Percentiles rank a stretch among this genome's conserved stretches.
These are phyloP conservation scores for Tetramorium bicarinatum DNA, from an alignment of 2,888 invertebrate species.

Conservation along the genomic window DNA sequence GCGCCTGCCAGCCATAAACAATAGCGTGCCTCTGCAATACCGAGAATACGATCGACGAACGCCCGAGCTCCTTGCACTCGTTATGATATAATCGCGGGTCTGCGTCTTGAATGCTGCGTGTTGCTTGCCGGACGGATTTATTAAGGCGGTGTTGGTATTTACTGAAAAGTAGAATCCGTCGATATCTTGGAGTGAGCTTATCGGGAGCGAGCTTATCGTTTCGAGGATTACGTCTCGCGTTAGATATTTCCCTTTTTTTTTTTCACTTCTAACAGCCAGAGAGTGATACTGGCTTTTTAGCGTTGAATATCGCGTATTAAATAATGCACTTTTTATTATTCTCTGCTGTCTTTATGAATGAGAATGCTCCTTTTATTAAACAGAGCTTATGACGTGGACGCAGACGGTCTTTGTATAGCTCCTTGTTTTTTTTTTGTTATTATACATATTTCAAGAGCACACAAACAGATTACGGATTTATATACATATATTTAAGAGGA, in stretches of 20 bases:
- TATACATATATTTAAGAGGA: no score
- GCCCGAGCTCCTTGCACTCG: not conserved
- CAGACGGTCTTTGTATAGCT: no score
- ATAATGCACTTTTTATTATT: conserved; percentile 1
- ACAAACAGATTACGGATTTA: no score
- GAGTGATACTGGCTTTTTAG: not conserved
- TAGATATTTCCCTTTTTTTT: not conserved
- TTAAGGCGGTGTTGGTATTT: no score
- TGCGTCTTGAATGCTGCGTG: not conserved
- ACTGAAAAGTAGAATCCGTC: not conserved
- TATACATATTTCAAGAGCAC: no score
- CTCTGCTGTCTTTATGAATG: not conserved
- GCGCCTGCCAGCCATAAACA: conserved; percentile 40
- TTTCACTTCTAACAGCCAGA: not conserved
- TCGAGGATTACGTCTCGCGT: not conserved
- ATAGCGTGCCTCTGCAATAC: conserved; percentile 30
- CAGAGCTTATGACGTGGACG: no score
- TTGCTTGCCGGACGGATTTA: not conserved
- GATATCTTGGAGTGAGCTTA: not conserved
- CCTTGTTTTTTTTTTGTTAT: no score
- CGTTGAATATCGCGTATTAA: not conserved
- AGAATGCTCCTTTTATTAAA: not conserved
- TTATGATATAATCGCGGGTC: not conserved
- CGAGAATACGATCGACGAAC: conserved; percentile 12
- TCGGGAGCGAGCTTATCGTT: not conserved